Evolutionary conservation across 2,888 invertebrate genomes (phyloP).

Genomic region (Watsonalla cultraria): DNA sequence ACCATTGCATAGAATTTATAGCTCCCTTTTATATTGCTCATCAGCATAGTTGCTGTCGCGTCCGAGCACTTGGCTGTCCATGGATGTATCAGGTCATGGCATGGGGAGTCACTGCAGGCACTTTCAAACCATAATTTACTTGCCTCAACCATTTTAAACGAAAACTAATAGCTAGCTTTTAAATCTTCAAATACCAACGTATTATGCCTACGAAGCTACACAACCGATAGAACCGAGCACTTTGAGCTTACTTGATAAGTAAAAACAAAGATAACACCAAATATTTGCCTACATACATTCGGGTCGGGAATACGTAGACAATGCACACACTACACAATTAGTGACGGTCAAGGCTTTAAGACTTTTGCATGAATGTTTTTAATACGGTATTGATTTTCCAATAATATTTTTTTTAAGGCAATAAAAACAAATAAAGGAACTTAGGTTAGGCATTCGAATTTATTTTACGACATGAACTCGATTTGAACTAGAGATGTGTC

Average conservation of each 20-base stretch:
- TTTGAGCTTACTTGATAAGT: neutral
- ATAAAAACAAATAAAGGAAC: too few species aligned
- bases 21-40: slow-evolving; percentile 64
- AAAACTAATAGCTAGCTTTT: neutral
- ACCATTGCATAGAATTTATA: slow-evolving; percentile 76
- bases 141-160: slow-evolving; percentile 64
- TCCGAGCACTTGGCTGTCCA: slow-evolving; percentile 66
- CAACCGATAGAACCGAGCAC: slow-evolving; percentile 2
- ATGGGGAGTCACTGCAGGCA: slow-evolving; percentile 50
- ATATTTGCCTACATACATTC: neutral
- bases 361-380: too few species aligned
- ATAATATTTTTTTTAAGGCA: too few species aligned
- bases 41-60: slow-evolving; percentile 62
- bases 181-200: neutral
- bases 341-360: too few species aligned
- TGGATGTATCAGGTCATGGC: slow-evolving; percentile 68
- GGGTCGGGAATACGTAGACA: too few species aligned
- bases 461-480: too few species aligned
- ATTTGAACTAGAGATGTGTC: too few species aligned
- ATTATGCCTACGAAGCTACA: neutral
- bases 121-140: slow-evolving; percentile 71
- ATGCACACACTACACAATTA: too few species aligned
- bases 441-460: too few species aligned
- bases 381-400: too few species aligned
- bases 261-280: neutral